These are phyloP conservation scores for Orbicella faveolata DNA, from an alignment of 64 coral and sea anemone genomes.

Conservation along the genomic window DNA sequence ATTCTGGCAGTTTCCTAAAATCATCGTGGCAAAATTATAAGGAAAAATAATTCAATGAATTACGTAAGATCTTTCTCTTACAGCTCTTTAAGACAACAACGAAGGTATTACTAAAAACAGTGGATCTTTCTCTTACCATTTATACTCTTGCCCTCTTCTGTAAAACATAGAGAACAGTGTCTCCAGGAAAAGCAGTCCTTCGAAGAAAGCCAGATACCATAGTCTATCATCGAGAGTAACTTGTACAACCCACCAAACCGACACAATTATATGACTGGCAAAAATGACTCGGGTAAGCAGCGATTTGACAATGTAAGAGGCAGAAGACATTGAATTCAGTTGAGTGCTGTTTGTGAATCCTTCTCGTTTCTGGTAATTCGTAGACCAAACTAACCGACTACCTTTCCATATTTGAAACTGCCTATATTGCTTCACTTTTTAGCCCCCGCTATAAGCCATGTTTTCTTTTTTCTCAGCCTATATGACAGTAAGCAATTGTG, in stretches of 20 bases:
- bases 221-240: background rate
- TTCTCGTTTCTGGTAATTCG: background rate
- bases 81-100: background rate
- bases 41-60: too few relatives aligned
- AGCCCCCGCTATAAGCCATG: background rate
- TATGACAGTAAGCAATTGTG: background rate
- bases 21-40: too few relatives aligned
- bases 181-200: slow-evolving; percentile 35
- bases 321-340: slow-evolving; percentile 5
- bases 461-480: background rate
- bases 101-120: background rate
- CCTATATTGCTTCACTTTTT: background rate
- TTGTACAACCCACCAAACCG: slow-evolving; percentile 58
- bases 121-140: slow-evolving; percentile 44
- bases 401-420: background rate
- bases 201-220: slow-evolving; percentile 49
- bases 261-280: slow-evolving; percentile 34
- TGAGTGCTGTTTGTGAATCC: background rate
- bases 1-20: too few relatives aligned
- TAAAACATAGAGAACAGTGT: slow-evolving; percentile 37
- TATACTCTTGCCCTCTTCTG: slow-evolving; percentile 42
- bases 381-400: background rate
- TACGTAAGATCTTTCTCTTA: background rate
- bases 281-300: slow-evolving; percentile 42
- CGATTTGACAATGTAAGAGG: slow-evolving; percentile 42